These are phyloP conservation scores for Drosophila yooni DNA, from an alignment of 2,888 invertebrate genomes.

Conservation along the genomic window DNA sequence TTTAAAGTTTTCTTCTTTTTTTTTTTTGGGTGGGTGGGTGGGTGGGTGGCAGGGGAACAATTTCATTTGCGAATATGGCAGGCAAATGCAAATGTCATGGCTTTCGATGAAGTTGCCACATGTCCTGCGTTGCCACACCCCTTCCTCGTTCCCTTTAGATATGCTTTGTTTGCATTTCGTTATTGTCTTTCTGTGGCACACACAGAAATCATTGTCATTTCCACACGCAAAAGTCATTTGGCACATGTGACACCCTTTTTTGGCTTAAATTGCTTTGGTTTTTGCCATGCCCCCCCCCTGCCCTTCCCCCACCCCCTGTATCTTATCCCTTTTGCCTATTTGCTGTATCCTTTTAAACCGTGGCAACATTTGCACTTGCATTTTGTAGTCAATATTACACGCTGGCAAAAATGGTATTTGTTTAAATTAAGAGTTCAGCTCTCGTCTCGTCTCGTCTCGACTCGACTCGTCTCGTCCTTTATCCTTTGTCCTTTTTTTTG, in stretches of 20 bases:
- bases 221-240: slow-evolving; percentile 82
- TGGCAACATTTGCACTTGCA: slow-evolving; percentile 83
- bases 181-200: slow-evolving; percentile 71
- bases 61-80: slow-evolving; percentile 81
- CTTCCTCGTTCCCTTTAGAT: slow-evolving; percentile 4
- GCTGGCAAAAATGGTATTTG: slow-evolving; percentile 68
- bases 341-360: slow-evolving; percentile 71
- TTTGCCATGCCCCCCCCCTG: background rate
- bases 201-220: slow-evolving; percentile 80
- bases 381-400: slow-evolving; percentile 81
- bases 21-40: background rate
- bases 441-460: background rate
- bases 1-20: slow-evolving; percentile 67
- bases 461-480: background rate
- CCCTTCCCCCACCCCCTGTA: slow-evolving; percentile 14
- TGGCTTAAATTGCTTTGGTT: slow-evolving; percentile 77
- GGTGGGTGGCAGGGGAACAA: slow-evolving; percentile 30
- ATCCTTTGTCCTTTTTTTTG: slow-evolving; percentile 11
- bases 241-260: slow-evolving; percentile 82
- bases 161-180: slow-evolving; percentile 78
- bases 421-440: slow-evolving; percentile 57
- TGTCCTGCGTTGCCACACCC: slow-evolving; percentile 40
- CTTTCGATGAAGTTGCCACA: slow-evolving; percentile 73
- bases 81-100: slow-evolving; percentile 77
- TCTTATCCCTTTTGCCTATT: slow-evolving; percentile 16